These are phyloP conservation scores for Todiramphus chloris DNA, from an alignment of 2,113 vertebrate species.

Conservation along the genomic window DNA sequence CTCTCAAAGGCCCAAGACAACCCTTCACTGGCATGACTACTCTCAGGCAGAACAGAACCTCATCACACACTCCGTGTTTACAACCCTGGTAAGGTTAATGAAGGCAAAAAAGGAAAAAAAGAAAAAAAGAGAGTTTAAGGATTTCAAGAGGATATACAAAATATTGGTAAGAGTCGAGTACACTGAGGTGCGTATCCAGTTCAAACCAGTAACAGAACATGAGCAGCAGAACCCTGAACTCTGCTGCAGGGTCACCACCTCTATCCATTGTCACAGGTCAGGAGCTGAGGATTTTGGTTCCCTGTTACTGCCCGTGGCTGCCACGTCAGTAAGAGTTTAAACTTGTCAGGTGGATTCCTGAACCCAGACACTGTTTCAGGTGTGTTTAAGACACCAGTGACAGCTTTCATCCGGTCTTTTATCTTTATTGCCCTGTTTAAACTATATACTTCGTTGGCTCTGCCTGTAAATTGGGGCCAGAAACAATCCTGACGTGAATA, in stretches of 20 bases:
- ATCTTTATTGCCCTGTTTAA: background rate
- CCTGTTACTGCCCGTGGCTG: background rate
- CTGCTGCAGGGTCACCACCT: background rate
- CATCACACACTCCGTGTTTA: background rate
- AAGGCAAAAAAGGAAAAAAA: background rate
- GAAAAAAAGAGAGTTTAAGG: background rate
- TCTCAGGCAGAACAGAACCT: background rate
- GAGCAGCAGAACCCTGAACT: background rate
- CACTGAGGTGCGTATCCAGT: background rate
- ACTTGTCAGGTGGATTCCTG: background rate
- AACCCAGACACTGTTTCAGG: background rate
- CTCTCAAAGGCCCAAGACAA: background rate
- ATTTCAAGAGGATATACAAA: background rate
- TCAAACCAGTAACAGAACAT: background rate
- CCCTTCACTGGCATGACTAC: background rate
- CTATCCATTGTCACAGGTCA: background rate
- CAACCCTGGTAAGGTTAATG: background rate
- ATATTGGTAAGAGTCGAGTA: background rate
- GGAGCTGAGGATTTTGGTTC: background rate
- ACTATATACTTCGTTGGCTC: background rate
- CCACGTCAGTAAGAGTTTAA: background rate
- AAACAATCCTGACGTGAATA: background rate
- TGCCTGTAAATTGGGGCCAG: background rate
- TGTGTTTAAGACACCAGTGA: background rate
- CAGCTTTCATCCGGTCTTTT: background rate